Conservation (phyloP, 1,140 invertebrate species). For the Cataglyphis hispanica region DNA sequence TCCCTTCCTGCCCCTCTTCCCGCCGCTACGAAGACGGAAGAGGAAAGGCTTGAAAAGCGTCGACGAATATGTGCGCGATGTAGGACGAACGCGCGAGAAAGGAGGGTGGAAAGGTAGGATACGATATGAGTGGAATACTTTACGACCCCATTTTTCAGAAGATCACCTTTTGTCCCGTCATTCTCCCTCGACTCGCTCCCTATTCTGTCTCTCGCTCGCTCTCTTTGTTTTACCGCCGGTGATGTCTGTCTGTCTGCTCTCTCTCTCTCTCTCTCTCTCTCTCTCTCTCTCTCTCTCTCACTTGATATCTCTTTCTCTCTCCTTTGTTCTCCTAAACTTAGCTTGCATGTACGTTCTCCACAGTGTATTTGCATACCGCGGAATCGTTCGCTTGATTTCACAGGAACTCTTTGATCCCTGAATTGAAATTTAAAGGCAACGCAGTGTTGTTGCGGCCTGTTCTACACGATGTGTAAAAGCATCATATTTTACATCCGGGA, state of each 20-base stretch:
- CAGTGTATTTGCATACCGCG: conserved; percentile 81
- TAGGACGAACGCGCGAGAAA: conserved; percentile 13
- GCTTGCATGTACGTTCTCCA: conserved; percentile 51
- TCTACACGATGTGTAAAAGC: conserved; percentile 78
- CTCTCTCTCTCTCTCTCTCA: conserved; percentile 60
- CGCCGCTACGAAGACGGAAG: not conserved
- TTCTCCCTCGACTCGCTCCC: conserved; percentile 50
- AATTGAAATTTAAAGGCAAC: conserved; percentile 81
- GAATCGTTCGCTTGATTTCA: conserved; percentile 80
- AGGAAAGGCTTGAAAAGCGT: conserved; percentile 68
- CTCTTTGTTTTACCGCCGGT: conserved; percentile 22
- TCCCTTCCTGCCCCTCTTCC: not conserved
- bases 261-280: conserved; percentile 44
- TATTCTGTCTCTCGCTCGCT: conserved; percentile 41
- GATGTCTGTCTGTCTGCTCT: no score
- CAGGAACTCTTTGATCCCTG: conserved; percentile 79
- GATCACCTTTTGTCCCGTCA: conserved; percentile 73
- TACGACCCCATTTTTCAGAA: conserved; percentile 81
- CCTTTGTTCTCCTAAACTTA: conserved; percentile 57
- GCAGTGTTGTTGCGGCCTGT: conserved; percentile 45
- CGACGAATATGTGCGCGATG: conserved; percentile 56
- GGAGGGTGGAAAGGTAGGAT: conserved; percentile 70
- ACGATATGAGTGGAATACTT: conserved; percentile 80
- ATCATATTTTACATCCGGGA: conserved; percentile 82
- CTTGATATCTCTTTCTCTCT: conserved; percentile 26